Base-by-base conservation (phyloP, 2,113 vertebrate species). In the Ammodramus savannarum region DNA sequence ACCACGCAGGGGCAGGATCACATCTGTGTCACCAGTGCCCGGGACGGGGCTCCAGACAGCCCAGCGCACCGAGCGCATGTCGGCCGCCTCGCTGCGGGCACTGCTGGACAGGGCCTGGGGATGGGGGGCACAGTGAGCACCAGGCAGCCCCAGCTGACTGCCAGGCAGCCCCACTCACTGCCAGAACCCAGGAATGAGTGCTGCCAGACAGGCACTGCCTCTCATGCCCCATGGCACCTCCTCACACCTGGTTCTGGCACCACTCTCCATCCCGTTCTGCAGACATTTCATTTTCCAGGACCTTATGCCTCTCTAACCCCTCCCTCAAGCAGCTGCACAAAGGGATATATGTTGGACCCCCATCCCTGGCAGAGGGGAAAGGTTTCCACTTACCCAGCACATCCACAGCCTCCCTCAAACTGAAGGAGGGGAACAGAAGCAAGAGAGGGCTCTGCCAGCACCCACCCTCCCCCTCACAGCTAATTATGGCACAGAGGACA, bases 61-160 rank as follows among this genome's bases (percentile, higher is more conserved):
- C 99, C 99, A 99, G 68, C 99, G 98, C 23, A 99, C 86, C 23
- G 98, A 97, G 90, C 98, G 98, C 98, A 99, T 98, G 85, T 98
- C 98, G 1, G 98, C 98, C 1, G 96, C 94, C 13, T 97, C 97
- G 3, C 98, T 74, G 5, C 77, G 23, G 5, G 97, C 85, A 3
- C 98, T 80, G 39, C 94, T 80, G 0, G 97, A 67, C 17, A 97
- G 83, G 3, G 96, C 93, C 99, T 99, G 85, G 4, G 36, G 20
- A 77, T 1, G 7, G 3, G 15, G 12, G 16, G 10, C 3, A 0
- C 1, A 1, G 57, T n/a, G 75, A 94, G 61, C 3, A 3, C 22
- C 8, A 1, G 11, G 58, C 43, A 84, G 44, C 31, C 77, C 13
- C 32, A 57, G 13, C 54, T 57, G 19, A 32, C 11, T 55, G 2